phyloP scores from a whole-genome alignment of 2,113 vertebrate species.

The Amphiprion ocellaris region DNA sequence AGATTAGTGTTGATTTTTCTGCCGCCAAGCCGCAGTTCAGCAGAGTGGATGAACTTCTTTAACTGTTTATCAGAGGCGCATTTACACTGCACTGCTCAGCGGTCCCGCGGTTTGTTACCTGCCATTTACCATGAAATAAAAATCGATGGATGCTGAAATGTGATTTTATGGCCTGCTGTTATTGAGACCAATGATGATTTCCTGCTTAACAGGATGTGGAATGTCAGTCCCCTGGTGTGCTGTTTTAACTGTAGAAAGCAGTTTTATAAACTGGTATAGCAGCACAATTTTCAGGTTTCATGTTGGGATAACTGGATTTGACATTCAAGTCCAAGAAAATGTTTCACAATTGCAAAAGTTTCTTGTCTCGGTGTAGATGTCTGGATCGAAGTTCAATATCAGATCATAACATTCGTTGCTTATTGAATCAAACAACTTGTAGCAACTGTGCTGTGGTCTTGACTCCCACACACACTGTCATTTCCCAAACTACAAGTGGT shows the following conservation, averaged over 20 bases:
- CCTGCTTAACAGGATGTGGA: conserved; percentile 74
- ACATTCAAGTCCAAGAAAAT: conserved; percentile 43
- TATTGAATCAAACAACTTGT: conserved; percentile 43
- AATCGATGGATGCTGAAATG: conserved; percentile 84
- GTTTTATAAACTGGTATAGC: conserved; percentile 14
- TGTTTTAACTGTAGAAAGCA: conserved; percentile 28
- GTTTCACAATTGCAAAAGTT: conserved; percentile 27
- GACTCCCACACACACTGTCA: conserved; percentile 50
- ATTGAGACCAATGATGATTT: conserved; percentile 77
- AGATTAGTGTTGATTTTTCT: conserved; percentile 94
- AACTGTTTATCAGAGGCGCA: conserved; percentile 86
- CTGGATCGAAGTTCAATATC: conserved; percentile 40
- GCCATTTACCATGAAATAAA: conserved; percentile 88
- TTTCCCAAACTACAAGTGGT: conserved; percentile 65
- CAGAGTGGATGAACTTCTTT: conserved; percentile 88
- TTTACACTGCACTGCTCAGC: conserved; percentile 78
- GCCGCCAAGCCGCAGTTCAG: conserved; percentile 85
- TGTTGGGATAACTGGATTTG: conserved; percentile 28
- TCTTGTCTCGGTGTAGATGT: conserved; percentile 24
- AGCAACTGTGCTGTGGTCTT: conserved; percentile 20
- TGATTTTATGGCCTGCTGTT: conserved; percentile 71
- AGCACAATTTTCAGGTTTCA: conserved; percentile 23
- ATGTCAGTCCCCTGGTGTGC: conserved; percentile 70
- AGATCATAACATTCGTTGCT: conserved; percentile 36
- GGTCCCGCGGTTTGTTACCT: conserved; percentile 83